A percentile compares a stretch with the other conserved stretches of the same genome.
Conservation (phyloP, 2,113 vertebrate genomes). For the Paratilapia polleni region DNA sequence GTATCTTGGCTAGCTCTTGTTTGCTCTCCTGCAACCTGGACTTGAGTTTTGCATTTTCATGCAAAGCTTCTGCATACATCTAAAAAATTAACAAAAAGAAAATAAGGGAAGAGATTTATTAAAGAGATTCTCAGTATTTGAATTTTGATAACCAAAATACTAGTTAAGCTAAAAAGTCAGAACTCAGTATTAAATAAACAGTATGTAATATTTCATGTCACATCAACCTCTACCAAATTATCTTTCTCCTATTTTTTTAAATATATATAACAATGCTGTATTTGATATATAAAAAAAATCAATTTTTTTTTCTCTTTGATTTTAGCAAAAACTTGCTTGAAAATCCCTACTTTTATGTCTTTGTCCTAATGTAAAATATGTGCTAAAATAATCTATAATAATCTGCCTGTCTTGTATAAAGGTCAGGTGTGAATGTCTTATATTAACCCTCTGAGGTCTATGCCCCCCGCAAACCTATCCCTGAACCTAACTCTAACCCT, state of each 20-base stretch:
- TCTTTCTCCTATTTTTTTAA: too few species aligned
- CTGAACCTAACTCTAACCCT: too few species aligned
- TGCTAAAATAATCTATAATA: too few species aligned
- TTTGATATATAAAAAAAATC: too few species aligned
- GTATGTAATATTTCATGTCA: not conserved
- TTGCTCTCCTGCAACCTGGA: conserved; percentile 92
- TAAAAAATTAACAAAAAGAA: conserved; percentile 50
- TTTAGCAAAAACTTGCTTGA: not conserved
- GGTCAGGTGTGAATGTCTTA: too few species aligned
- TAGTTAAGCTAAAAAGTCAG: not conserved
- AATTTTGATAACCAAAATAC: not conserved
- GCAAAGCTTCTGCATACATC: conserved; percentile 92
- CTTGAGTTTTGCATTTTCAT: conserved; percentile 95
- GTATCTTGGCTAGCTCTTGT: conserved; percentile 88
- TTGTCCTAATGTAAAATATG: too few species aligned
- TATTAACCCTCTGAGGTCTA: too few species aligned
- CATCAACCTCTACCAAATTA: too few species aligned
- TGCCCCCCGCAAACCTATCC: too few species aligned
- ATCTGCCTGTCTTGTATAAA: too few species aligned
- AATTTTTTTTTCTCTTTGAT: too few species aligned
- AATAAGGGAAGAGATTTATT: not conserved
- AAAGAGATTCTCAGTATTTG: not conserved
- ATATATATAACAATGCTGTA: too few species aligned
- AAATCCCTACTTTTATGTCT: not conserved
- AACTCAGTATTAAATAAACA: not conserved